These are phyloP conservation scores for Myodes glareolus DNA, from an alignment of 2,113 vertebrate genomes.

Conservation along the genomic window DNA sequence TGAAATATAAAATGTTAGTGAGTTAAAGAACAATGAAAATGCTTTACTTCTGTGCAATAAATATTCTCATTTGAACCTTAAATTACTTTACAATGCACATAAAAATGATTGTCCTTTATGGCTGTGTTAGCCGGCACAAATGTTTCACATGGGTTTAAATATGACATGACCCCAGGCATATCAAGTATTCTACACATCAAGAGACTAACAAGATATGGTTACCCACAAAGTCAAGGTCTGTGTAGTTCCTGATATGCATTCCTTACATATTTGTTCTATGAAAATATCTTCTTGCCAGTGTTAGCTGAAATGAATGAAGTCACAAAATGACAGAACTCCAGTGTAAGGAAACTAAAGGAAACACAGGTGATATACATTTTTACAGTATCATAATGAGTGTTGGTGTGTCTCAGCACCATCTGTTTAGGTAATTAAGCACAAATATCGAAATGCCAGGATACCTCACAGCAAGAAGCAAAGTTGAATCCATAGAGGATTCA, in stretches of 20 bases:
- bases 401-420: background rate
- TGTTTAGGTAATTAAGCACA: constrained; percentile 41
- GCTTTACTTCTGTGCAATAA: constrained; percentile 18
- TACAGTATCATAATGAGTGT: background rate
- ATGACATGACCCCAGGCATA: background rate
- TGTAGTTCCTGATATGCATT: background rate
- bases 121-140: background rate
- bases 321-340: background rate
- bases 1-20: background rate
- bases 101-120: background rate
- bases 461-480: background rate
- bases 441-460: constrained; percentile 23
- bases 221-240: background rate
- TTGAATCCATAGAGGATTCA: constrained; percentile 17
- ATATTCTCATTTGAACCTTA: background rate
- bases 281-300: background rate
- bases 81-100: background rate
- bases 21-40: background rate
- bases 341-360: background rate
- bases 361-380: background rate
- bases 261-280: background rate
- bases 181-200: background rate
- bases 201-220: background rate
- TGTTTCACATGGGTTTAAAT: background rate
- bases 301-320: background rate